A percentile compares a stretch with the other conserved stretches of the same genome.
phyloP scores from a whole-genome alignment of 2,888 invertebrate genomes.

The Torymus texanus region DNA sequence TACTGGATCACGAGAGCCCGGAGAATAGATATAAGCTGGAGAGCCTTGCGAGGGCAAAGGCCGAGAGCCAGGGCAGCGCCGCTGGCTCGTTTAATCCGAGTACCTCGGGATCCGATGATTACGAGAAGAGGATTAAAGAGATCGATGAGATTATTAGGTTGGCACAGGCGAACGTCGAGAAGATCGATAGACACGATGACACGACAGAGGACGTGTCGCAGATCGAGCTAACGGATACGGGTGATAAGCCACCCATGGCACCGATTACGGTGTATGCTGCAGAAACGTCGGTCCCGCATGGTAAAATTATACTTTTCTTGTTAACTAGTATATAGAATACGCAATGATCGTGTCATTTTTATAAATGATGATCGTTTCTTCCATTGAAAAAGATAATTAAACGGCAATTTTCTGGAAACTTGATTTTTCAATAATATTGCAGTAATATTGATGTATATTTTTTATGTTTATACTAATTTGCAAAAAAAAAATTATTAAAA shows the following conservation, averaged over 20 bases:
- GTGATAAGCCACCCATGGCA: slow-evolving; percentile 56
- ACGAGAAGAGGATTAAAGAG: slow-evolving; percentile 82
- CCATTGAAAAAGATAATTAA: too few relatives aligned
- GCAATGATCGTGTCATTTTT: too few relatives aligned
- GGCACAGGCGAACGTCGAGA: slow-evolving; percentile 82
- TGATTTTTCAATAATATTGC: too few relatives aligned
- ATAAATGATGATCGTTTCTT: too few relatives aligned
- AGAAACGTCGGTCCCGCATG: slow-evolving; percentile 31
- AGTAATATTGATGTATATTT: too few relatives aligned
- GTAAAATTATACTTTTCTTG: slow-evolving; percentile 17
- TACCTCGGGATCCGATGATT: slow-evolving; percentile 79
- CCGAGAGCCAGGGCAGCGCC: slow-evolving; percentile 65
- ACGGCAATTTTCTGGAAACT: too few relatives aligned
- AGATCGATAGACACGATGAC: slow-evolving; percentile 78
- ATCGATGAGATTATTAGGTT: slow-evolving; percentile 83
- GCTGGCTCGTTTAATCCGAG: slow-evolving; percentile 75
- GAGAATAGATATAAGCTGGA: slow-evolving; percentile 79
- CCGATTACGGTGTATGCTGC: slow-evolving; percentile 47
- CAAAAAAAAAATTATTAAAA: too few relatives aligned
- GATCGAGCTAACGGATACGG: slow-evolving; percentile 65
- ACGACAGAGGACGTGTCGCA: slow-evolving; percentile 77
- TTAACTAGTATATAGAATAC: too few relatives aligned
- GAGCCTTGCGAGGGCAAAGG: slow-evolving; percentile 66
- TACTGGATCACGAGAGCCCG: slow-evolving; percentile 82
- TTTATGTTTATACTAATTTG: too few relatives aligned